Conservation (phyloP, 2,888 invertebrate species). For the Pristionchus japonicus region DNA sequence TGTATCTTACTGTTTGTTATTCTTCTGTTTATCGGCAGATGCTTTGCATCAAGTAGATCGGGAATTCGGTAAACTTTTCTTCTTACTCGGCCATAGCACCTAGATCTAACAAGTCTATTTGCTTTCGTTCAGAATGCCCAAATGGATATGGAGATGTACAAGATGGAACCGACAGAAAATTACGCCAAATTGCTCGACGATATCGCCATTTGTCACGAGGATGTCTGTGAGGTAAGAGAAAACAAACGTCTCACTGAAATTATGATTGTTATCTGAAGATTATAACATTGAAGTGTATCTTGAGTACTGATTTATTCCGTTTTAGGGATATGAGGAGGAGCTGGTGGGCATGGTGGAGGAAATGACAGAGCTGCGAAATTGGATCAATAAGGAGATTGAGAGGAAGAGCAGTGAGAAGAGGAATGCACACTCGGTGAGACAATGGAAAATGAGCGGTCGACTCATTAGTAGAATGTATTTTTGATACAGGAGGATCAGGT, state of each 20-base stretch:
- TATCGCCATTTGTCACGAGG: neutral
- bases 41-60: neutral
- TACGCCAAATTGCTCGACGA: neutral
- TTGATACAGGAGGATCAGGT: neutral
- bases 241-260: neutral
- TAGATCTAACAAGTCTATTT: neutral
- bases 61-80: neutral
- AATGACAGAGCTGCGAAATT: neutral
- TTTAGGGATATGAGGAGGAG: neutral
- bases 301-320: too few species aligned
- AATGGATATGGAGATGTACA: neutral
- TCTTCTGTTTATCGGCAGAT: neutral
- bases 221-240: neutral
- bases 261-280: neutral
- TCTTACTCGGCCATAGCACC: neutral
- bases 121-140: neutral
- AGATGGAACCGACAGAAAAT: neutral
- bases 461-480: neutral
- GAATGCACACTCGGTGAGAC: neutral
- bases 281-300: too few species aligned
- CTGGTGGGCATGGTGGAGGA: neutral
- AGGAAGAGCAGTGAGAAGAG: neutral
- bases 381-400: constrained; percentile 14
- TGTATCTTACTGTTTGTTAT: neutral
- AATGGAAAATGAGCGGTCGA: neutral